A percentile compares a stretch with the other conserved stretches of the same genome.
Evolutionary conservation across 2,797 vertebrate species (phyloP).

Genomic region (Gymnothorax javanicus): DNA sequence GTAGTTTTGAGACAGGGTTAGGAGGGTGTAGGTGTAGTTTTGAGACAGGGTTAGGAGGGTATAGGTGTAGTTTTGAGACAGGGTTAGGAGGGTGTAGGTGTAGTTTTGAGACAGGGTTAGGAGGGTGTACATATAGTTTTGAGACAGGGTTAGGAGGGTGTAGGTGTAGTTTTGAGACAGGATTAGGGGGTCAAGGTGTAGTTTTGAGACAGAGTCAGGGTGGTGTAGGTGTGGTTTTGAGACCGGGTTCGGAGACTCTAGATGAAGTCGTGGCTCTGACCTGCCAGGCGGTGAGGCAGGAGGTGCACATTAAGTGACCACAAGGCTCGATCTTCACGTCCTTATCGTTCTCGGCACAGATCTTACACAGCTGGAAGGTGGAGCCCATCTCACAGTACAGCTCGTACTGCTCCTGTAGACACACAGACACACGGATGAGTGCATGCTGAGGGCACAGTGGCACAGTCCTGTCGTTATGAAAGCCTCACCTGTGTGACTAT

Average conservation of each 20-base stretch:
- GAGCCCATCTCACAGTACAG: conserved; percentile 99
- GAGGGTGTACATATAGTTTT: not conserved
- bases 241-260: not conserved
- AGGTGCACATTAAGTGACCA: conserved; percentile 98
- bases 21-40: not conserved
- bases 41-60: not conserved
- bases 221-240: not conserved
- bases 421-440: not conserved
- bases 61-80: not conserved
- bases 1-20: not conserved
- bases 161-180: too few relatives aligned
- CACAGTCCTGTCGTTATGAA: too few relatives aligned
- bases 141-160: too few relatives aligned
- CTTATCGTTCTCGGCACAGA: conserved; percentile 98
- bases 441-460: not conserved
- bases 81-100: not conserved
- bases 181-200: not conserved
- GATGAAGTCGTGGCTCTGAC: conserved; percentile 59
- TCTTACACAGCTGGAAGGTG: conserved; percentile 98
- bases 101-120: not conserved
- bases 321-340: conserved; percentile 99
- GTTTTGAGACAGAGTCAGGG: too few relatives aligned
- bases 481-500: conserved; percentile 82
- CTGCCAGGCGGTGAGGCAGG: conserved; percentile 98
- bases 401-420: conserved; percentile 91